These are phyloP conservation scores for Sphecodes monilicornis DNA, from an alignment of 2,888 invertebrate species.

Conservation along the genomic window DNA sequence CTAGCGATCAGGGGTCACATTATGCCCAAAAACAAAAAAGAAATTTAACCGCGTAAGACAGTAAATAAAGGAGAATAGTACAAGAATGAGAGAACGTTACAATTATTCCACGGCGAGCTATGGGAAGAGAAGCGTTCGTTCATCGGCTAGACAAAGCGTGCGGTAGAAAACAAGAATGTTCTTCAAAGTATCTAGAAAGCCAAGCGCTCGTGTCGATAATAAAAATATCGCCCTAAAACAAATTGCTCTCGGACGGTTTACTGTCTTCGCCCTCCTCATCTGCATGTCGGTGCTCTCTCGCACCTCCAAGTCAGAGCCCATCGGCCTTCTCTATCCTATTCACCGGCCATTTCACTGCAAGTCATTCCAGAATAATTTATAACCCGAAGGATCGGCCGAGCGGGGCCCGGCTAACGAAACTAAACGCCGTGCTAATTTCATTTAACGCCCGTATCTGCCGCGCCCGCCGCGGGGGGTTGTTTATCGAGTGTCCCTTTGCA, in stretches of 20 bases:
- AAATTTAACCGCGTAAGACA: no score
- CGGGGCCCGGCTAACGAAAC: slow-evolving; percentile 79
- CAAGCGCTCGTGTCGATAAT: slow-evolving; percentile 29
- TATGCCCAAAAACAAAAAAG: no score
- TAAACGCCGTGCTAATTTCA: slow-evolving; percentile 83
- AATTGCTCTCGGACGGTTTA: slow-evolving; percentile 53
- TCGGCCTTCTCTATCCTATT: slow-evolving; percentile 26
- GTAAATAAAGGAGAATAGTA: not conserved
- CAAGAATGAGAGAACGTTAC: not conserved
- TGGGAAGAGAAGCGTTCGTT: not conserved
- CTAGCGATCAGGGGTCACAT: no score
- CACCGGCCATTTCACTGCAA: slow-evolving; percentile 72
- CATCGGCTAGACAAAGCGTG: not conserved
- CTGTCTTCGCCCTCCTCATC: slow-evolving; percentile 44
- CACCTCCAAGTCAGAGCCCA: not conserved
- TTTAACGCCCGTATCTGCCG: slow-evolving; percentile 79
- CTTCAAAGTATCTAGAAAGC: slow-evolving; percentile 16
- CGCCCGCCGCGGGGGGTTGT: slow-evolving; percentile 76
- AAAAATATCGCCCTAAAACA: slow-evolving; percentile 54
- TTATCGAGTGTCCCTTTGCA: slow-evolving; percentile 71
- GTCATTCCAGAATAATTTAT: slow-evolving; percentile 83
- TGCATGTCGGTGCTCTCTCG: slow-evolving; percentile 7
- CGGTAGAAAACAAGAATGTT: not conserved
- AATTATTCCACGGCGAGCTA: no score
- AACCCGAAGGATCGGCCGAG: slow-evolving; percentile 80